Evolutionary conservation across 2,113 vertebrate species (phyloP), one percentile per base, ranked within the genome.

Genomic region (Saccopteryx bilineata): DNA sequence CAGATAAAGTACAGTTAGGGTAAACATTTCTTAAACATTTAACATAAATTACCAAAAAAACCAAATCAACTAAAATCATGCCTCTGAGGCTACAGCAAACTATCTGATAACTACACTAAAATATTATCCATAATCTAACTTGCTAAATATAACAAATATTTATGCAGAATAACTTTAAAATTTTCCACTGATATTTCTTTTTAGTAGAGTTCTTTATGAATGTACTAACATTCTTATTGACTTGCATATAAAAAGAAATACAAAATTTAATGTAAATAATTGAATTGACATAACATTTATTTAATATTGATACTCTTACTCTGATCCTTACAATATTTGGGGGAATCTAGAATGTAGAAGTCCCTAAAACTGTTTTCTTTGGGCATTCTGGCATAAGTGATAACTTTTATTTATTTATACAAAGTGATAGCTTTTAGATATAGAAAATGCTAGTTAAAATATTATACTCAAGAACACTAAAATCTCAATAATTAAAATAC

Each of bases 81-180:
- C 58, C 46, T 79, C 24, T 87, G 46, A 96, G 46, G 75, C 13
- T 87, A 63, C 2, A 95, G 94, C 9, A 93, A 50, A 93, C 94
- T 92, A 97, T 66, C 31, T 95, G 54, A 96, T 89, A 92, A 87
- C 4, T 56, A 52, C 19, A 83, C n/a, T 96, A 89, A 91, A 94
- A 96, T 26, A 78, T 68, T 84, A 92, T 13, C 86, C 11, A 96
- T 90, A 97, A 79, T 82, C 52, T 80, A 90, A 96, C 91, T 91
- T 91, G 80, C 31, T 95, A 97, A 95, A 97, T 98, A 98, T 85
- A 78, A 97, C 95, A 98, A 68, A 88, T 60, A 65, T 96, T 96
- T 91, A 50, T 84, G 88, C 33, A 97, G 80, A 11, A 89, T 68
- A 90, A 61, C 21, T 63, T 39, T 21, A 83, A 87, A 94, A 87